These are phyloP conservation scores for Camponotus pennsylvanicus DNA, from an alignment of 1,140 invertebrate genomes.

Conservation along the genomic window DNA sequence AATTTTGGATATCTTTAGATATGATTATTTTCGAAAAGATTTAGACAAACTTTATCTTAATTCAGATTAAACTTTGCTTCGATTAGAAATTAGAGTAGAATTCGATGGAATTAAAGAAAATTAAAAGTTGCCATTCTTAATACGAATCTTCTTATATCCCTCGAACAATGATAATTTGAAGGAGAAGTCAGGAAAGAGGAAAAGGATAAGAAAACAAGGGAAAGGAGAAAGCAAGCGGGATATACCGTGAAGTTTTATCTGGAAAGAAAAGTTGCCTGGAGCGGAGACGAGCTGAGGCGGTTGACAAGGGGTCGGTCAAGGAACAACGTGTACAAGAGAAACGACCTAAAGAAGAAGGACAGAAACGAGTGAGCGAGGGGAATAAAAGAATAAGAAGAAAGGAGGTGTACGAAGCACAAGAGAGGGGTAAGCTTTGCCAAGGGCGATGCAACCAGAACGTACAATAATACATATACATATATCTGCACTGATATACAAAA, in stretches of 20 bases:
- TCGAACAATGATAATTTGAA: conserved; percentile 43
- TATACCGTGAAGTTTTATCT: conserved; percentile 56
- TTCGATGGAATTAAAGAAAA: background rate
- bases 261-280: conserved; percentile 59
- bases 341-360: conserved; percentile 47
- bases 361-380: conserved; percentile 39
- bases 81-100: background rate
- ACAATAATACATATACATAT: conserved; percentile 35
- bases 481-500: conserved; percentile 34
- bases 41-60: background rate
- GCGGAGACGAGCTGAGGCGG: conserved; percentile 39
- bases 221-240: conserved; percentile 50
- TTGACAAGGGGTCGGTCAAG: conserved; percentile 66
- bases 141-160: background rate
- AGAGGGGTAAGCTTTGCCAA: conserved; percentile 25
- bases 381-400: conserved; percentile 57
- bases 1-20: background rate
- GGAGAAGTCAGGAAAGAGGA: background rate
- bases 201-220: conserved; percentile 54
- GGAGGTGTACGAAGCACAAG: conserved; percentile 33
- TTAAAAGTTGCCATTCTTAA: background rate
- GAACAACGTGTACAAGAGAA: conserved; percentile 46
- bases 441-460: conserved; percentile 54
- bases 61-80: background rate
- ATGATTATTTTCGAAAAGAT: background rate